These are phyloP conservation scores for Drosophila vallismaia DNA, from an alignment of 2,888 invertebrate species.

Conservation along the genomic window DNA sequence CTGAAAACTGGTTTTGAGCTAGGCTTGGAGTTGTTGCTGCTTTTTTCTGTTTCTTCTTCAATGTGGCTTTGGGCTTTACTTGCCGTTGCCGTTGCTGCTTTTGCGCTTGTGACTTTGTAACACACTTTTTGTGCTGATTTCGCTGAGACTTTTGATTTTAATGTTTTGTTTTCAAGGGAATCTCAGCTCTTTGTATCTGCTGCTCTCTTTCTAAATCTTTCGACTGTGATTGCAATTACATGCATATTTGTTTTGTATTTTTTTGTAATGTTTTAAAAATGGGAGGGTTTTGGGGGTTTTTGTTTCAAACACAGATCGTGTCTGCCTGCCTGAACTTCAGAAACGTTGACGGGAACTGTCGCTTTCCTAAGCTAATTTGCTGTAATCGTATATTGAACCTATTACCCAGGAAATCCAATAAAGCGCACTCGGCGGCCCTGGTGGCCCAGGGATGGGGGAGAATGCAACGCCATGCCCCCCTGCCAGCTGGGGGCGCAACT, in stretches of 20 bases:
- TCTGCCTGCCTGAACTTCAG: neutral
- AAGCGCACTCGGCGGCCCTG: conserved; percentile 45
- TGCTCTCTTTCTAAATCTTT: conserved; percentile 1
- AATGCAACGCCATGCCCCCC: conserved; percentile 9
- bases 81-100: conserved; percentile 63
- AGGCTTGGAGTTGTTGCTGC: conserved; percentile 50
- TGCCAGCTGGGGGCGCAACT: conserved; percentile 15
- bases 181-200: neutral
- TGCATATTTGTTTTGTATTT: no score
- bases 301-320: neutral
- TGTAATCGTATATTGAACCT: conserved; percentile 75
- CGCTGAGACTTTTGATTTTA: conserved; percentile 45
- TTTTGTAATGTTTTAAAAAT: no score
- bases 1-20: conserved; percentile 69
- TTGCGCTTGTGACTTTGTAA: conserved; percentile 79
- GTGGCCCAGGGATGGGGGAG: conserved; percentile 1
- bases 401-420: conserved; percentile 68
- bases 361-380: conserved; percentile 52
- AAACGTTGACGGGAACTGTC: neutral
- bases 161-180: conserved; percentile 7
- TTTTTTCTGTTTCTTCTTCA: conserved; percentile 72
- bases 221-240: no score
- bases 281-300: neutral
- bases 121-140: conserved; percentile 73
- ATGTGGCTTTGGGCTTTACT: conserved; percentile 74